Evolutionary conservation across 2,113 vertebrate species (phyloP).

Genomic region (Myotis davidii): DNA sequence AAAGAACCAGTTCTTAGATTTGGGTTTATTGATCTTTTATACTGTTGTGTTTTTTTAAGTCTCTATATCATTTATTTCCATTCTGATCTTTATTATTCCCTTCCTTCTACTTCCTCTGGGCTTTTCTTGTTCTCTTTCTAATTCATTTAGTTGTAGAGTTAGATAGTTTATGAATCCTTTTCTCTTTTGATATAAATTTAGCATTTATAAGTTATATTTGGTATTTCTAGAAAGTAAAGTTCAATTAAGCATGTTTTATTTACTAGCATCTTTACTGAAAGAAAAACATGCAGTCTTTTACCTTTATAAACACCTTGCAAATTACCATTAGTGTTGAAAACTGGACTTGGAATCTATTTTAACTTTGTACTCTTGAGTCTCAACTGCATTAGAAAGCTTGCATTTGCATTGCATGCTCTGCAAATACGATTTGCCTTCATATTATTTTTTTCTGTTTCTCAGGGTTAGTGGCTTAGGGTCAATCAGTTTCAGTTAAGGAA

Average conservation of each 20-base stretch:
- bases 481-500: not conserved
- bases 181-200: not conserved
- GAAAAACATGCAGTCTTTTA: not conserved
- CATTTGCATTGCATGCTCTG: not conserved
- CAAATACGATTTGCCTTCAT: not conserved
- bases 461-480: not conserved
- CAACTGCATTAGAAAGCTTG: not conserved
- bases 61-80: too few species aligned
- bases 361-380: not conserved
- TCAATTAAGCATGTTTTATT: not conserved
- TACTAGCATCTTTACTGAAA: not conserved
- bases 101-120: too few species aligned
- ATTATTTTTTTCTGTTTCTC: not conserved
- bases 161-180: too few species aligned
- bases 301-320: slow-evolving; percentile 1
- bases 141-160: too few species aligned
- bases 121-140: too few species aligned
- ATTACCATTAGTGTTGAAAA: not conserved
- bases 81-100: too few species aligned
- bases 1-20: too few species aligned
- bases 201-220: not conserved
- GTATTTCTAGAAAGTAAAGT: not conserved
- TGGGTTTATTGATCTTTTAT: too few species aligned
- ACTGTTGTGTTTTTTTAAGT: too few species aligned
- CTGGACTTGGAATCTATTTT: not conserved